A percentile compares a stretch with the other conserved stretches of the same genome.
These are phyloP conservation scores for Colaptes auratus DNA, from an alignment of 2,113 vertebrate species.

Conservation along the genomic window DNA sequence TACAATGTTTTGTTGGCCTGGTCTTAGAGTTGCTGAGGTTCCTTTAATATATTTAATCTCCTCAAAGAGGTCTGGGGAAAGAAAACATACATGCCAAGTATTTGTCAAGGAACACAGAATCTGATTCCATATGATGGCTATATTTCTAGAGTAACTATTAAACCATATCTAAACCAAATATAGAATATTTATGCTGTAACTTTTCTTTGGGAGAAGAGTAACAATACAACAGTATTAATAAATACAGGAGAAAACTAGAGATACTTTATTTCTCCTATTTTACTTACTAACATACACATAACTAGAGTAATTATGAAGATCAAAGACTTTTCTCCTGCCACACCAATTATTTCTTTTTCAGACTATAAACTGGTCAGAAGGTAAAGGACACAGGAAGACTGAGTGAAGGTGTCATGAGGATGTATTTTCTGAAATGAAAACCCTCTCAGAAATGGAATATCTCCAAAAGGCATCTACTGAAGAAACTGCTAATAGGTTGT, in stretches of 20 bases:
- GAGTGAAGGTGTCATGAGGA: not conserved
- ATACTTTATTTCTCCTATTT: not conserved
- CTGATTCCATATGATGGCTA: not conserved
- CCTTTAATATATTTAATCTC: not conserved
- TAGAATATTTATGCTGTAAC: not conserved
- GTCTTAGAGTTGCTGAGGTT: not conserved
- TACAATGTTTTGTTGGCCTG: not conserved
- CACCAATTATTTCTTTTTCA: not conserved
- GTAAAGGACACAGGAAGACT: not conserved
- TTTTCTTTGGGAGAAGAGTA: not conserved
- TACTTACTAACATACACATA: not conserved
- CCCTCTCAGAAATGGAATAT: not conserved
- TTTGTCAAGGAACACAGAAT: not conserved
- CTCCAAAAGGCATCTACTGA: not conserved
- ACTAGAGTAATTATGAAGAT: not conserved
- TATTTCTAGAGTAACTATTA: not conserved
- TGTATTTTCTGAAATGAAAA: not conserved
- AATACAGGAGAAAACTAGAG: not conserved
- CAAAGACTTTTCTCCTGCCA: not conserved
- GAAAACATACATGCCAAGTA: not conserved
- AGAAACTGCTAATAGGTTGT: not conserved
- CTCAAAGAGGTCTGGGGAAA: not conserved
- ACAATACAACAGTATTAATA: not conserved
- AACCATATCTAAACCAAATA: not conserved
- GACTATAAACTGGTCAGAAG: not conserved